Conservation (phyloP, 2,888 invertebrate species). For the Pristionchus mayeri region DNA sequence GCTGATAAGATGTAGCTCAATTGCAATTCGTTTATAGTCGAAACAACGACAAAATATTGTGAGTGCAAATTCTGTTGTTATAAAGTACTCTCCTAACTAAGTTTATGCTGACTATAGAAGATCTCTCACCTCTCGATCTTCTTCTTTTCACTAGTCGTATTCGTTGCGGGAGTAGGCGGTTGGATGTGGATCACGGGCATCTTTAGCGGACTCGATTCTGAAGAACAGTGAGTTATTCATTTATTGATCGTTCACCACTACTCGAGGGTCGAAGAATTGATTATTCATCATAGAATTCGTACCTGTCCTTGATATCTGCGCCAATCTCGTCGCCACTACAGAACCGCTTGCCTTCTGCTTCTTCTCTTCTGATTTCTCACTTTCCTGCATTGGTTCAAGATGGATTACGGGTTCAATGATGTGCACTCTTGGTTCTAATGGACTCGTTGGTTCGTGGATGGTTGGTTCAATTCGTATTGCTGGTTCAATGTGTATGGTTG, state of each 20-base stretch:
- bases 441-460: too few relatives aligned
- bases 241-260: neutral
- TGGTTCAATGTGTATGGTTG: too few relatives aligned
- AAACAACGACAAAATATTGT: too few relatives aligned
- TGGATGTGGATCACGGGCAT: constrained; percentile 33
- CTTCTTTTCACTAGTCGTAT: neutral
- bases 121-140: constrained; percentile 15
- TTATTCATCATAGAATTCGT: neutral
- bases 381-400: neutral
- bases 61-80: too few relatives aligned
- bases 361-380: constrained; percentile 34
- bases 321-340: constrained; percentile 4
- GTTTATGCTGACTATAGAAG: neutral
- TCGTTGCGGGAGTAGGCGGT: constrained; percentile 11
- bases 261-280: neutral
- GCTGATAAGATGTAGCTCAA: too few relatives aligned
- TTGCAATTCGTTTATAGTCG: too few relatives aligned
- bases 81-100: neutral
- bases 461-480: too few relatives aligned
- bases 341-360: neutral
- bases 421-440: too few relatives aligned
- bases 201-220: constrained; percentile 30
- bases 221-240: neutral
- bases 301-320: constrained; percentile 20
- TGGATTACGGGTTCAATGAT: too few relatives aligned